A percentile compares a stretch with the other conserved stretches of the same genome.
Evolutionary conservation across 2,113 vertebrate species (phyloP).

Genomic region (Microcebus ravelobensis): DNA sequence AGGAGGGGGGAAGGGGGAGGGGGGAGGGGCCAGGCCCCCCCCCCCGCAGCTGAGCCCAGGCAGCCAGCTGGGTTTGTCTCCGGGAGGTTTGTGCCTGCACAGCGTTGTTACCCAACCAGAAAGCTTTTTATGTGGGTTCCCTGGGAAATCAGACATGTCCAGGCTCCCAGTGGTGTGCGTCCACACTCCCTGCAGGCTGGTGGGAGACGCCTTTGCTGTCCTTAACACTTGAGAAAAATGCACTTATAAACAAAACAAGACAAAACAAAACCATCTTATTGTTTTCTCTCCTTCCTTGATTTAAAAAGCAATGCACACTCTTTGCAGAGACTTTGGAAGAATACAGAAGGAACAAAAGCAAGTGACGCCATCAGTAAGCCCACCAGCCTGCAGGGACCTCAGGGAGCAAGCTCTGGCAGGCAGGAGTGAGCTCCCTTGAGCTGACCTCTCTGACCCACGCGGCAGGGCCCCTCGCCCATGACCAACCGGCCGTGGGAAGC

Average conservation of each 20-base stretch:
- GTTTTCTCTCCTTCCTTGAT: neutral
- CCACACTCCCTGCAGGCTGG: neutral
- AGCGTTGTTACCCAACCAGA: neutral
- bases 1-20: too few relatives aligned
- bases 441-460: neutral
- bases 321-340: neutral
- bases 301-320: neutral
- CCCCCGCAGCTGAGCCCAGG: too few relatives aligned
- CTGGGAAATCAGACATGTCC: neutral
- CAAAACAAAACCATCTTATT: neutral
- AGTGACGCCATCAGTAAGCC: neutral
- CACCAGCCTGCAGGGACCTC: neutral
- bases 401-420: neutral
- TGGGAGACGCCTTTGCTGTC: neutral
- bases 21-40: accelerated
- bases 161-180: accelerated
- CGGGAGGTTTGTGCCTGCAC: neutral
- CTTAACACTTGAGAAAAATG: neutral
- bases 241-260: neutral
- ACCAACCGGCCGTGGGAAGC: constrained; percentile 48
- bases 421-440: neutral
- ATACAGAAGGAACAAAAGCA: neutral
- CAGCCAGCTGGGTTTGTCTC: neutral
- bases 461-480: neutral
- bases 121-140: neutral